phyloP scores from a whole-genome alignment of 2,797 vertebrate genomes.

The Anabacerthia variegaticeps region DNA sequence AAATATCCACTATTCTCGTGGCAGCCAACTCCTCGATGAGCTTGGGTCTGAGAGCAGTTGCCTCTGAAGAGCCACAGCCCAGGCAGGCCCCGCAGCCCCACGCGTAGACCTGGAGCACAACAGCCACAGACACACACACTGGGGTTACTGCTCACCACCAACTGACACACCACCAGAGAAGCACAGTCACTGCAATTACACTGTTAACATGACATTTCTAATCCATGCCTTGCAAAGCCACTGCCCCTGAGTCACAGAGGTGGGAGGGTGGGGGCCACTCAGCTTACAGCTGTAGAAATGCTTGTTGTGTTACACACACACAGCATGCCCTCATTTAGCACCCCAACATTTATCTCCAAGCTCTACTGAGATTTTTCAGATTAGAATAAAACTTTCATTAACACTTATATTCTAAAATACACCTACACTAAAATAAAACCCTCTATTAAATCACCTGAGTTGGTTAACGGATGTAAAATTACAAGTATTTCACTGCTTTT shows the following conservation, averaged over 20 bases:
- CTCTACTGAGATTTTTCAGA: neutral
- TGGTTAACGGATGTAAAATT: neutral
- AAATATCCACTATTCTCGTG: slow-evolving; percentile 84
- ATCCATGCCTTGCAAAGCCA: neutral
- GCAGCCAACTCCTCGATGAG: slow-evolving; percentile 83
- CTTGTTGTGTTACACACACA: accelerated
- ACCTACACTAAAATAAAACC: accelerated
- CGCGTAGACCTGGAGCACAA: slow-evolving; percentile 77
- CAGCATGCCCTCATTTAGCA: neutral
- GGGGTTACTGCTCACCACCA: neutral
- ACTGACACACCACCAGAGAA: neutral
- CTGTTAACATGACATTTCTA: neutral
- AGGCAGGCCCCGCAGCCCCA: slow-evolving; percentile 85
- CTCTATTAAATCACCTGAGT: neutral
- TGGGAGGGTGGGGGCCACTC: neutral
- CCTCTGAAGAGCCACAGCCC: slow-evolving; percentile 84
- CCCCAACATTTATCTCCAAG: neutral
- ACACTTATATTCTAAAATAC: neutral
- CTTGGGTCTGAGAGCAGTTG: slow-evolving; percentile 83
- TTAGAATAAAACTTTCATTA: neutral
- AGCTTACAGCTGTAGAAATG: neutral
- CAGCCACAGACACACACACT: neutral
- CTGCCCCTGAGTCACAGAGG: neutral
- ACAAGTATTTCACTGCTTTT: neutral
- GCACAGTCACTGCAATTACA: neutral